These are phyloP conservation scores for Pontoporia blainvillei DNA, from an alignment of 2,113 vertebrate species.

Conservation along the genomic window DNA sequence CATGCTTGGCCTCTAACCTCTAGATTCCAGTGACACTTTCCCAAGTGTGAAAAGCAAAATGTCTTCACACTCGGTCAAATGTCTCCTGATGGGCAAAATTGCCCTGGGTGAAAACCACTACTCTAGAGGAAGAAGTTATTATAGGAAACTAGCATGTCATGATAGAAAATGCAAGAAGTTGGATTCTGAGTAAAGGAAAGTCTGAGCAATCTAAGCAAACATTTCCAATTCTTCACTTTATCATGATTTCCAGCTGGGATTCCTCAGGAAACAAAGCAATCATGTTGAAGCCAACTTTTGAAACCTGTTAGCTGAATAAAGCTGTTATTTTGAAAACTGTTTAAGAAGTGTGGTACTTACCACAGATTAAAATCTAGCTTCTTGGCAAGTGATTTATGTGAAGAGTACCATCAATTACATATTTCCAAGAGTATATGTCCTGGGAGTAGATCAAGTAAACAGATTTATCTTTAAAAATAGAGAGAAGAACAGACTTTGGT, in stretches of 20 bases:
- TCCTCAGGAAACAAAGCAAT: not conserved
- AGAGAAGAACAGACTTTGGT: not conserved
- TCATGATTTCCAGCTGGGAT: not conserved
- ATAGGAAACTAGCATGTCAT: not conserved
- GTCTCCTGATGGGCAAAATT: not conserved
- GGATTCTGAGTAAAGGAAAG: not conserved
- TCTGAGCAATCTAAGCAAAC: not conserved
- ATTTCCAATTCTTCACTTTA: not conserved
- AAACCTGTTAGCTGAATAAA: not conserved
- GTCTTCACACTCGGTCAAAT: not conserved
- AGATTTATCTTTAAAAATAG: not conserved
- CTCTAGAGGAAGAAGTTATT: not conserved
- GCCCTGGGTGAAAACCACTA: not conserved
- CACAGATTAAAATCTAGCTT: slow-evolving; percentile 21
- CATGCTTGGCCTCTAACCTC: not conserved
- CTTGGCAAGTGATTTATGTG: not conserved
- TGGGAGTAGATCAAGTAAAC: not conserved
- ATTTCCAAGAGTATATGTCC: not conserved
- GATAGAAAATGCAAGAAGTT: not conserved
- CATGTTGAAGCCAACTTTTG: not conserved
- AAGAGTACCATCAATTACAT: not conserved
- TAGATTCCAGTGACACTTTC: not conserved
- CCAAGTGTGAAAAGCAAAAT: not conserved
- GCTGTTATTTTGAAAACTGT: not conserved
- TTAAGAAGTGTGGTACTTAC: not conserved